Percentiles rank a stretch among this genome's conserved stretches.
Evolutionary conservation across 2,113 vertebrate genomes (phyloP).

Genomic region (Strix uralensis): DNA sequence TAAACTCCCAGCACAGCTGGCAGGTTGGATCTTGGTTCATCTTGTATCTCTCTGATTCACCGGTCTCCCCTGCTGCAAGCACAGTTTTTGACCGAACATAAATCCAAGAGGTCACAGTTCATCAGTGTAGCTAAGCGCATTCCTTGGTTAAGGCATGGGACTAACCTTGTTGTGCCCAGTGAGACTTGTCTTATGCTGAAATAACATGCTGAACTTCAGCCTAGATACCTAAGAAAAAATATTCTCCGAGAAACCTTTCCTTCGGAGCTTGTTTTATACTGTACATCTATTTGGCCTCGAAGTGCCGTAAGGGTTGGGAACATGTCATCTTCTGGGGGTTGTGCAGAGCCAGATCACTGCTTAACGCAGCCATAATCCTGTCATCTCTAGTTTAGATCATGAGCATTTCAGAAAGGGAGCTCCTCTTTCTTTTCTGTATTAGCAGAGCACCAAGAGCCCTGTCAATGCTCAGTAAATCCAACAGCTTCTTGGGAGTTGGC

Average conservation of each 20-base stretch:
- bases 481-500: not conserved
- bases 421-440: not conserved
- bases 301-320: not conserved
- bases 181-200: not conserved
- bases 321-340: not conserved
- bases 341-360: not conserved
- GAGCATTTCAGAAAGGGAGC: not conserved
- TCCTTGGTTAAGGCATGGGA: not conserved
- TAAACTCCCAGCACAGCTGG: not conserved
- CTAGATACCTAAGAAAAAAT: not conserved
- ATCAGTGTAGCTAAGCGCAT: not conserved
- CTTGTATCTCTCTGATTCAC: not conserved
- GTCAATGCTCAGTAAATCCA: constrained; percentile 41
- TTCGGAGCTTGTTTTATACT: not conserved
- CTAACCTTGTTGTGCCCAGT: not conserved
- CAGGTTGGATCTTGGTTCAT: not conserved
- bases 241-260: not conserved
- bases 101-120: not conserved
- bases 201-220: not conserved
- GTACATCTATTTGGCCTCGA: not conserved
- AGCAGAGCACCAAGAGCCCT: not conserved
- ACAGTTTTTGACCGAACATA: not conserved
- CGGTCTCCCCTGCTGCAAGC: not conserved
- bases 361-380: constrained; percentile 22
- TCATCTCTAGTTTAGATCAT: not conserved